Conservation (phyloP, 2,888 invertebrate species). For the Pseudolycoriella hygida region DNA sequence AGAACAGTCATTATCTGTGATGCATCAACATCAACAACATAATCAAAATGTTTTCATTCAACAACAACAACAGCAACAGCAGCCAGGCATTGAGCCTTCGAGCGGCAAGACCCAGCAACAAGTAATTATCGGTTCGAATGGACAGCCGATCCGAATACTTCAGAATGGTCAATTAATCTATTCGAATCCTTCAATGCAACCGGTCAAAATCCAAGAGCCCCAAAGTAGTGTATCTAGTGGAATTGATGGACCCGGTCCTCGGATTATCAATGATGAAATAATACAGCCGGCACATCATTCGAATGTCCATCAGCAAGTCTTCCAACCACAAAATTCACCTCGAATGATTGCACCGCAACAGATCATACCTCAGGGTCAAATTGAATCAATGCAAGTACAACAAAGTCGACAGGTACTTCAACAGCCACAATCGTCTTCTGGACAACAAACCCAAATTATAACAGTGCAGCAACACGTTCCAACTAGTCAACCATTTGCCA, state of each 20-base stretch:
- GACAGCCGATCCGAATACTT: slow-evolving; percentile 3
- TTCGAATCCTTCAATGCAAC: background rate
- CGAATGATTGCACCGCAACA: slow-evolving; percentile 8
- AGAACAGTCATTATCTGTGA: slow-evolving; percentile 2
- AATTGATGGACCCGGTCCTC: background rate
- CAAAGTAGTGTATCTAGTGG: background rate
- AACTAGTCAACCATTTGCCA: slow-evolving; percentile 1
- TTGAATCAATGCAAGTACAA: background rate
- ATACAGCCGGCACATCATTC: background rate
- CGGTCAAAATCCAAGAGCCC: background rate
- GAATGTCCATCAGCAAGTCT: background rate
- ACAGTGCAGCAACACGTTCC: slow-evolving; percentile 1
- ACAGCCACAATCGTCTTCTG: background rate
- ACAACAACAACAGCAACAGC: slow-evolving; percentile 10
- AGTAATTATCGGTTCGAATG: slow-evolving; percentile 5
- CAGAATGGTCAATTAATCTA: slow-evolving; percentile 4
- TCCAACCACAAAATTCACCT: background rate
- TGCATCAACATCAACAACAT: slow-evolving; percentile 9
- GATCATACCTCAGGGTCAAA: background rate
- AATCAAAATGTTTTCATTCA: slow-evolving; percentile 1
- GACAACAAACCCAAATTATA: background rate
- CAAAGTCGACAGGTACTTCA: background rate
- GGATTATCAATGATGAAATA: background rate
- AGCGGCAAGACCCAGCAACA: slow-evolving; percentile 4
- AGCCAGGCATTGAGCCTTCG: background rate